Evolutionary conservation across 2,797 vertebrate species (phyloP).

Genomic region (Mus spretus): DNA sequence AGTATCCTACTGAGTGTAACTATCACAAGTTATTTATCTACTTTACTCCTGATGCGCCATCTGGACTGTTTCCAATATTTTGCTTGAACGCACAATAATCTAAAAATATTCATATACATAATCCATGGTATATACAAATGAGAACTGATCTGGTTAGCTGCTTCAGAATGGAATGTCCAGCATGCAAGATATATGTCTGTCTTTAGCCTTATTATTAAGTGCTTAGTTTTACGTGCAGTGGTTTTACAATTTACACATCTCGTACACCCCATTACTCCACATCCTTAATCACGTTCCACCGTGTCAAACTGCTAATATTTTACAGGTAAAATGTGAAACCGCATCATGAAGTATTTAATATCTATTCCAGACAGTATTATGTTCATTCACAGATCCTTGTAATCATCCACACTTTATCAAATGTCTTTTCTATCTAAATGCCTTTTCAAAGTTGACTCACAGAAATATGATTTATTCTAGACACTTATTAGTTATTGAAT

Average conservation of each 20-base stretch:
- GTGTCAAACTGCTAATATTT: background rate
- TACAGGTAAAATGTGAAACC: background rate
- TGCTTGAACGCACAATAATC: conserved; percentile 31
- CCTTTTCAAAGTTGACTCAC: conserved; percentile 43
- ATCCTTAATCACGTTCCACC: background rate
- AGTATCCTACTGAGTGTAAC: background rate
- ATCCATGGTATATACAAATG: background rate
- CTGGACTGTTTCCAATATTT: conserved; percentile 29
- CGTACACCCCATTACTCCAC: background rate
- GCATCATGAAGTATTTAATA: background rate
- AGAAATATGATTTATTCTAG: conserved; percentile 10
- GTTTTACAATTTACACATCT: background rate
- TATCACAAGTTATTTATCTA: background rate
- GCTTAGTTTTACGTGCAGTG: background rate
- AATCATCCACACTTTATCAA: conserved; percentile 59
- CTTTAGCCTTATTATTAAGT: conserved; percentile 39
- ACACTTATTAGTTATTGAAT: conserved; percentile 1
- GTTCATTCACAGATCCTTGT: conserved; percentile 24
- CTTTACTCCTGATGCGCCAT: conserved; percentile 8
- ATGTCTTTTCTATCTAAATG: conserved; percentile 47
- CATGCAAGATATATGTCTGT: background rate
- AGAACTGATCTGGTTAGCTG: background rate
- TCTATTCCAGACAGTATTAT: background rate
- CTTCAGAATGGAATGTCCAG: conserved; percentile 5
- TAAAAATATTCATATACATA: conserved; percentile 6